Evolutionary conservation across 2,113 vertebrate species (phyloP), one percentile per base, ranked within the genome.

Genomic region (Thalassoma bifasciatum): DNA sequence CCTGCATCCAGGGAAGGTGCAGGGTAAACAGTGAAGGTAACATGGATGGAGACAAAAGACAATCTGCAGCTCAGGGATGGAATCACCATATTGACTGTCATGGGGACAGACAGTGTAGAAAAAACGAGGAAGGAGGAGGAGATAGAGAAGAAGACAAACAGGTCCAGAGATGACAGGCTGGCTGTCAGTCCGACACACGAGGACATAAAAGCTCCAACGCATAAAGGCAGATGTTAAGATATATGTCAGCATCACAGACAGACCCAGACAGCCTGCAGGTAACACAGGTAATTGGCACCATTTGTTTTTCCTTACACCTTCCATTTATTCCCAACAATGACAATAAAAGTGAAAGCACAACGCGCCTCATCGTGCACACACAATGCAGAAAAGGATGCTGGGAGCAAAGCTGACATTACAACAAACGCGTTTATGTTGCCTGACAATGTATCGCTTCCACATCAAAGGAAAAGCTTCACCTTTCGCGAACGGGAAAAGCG

Each of bases 391-490:
- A 69, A 56, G 46, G 58, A 40, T 49, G 74, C 82, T 70, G 34
- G 76, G 67, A 84, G 89, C 88, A 13, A 69, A 82, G 84, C 80
- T 79, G 79, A 86, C 87, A 73, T 79, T 68, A 86, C 77, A 86
- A 87, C 79, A 69, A 69, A 53, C 37, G 79, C 81, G 42, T 86
- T 85, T 77, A 73, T 62, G 72, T 77, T 58, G 77, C 86, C 77
- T 58, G 75, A 84, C 87, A 94, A 95, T 94, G 93, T 94, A 95
- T 95, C 94, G 93, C 95, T 92, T 91, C 89, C 93, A 96, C 96
- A 96, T 98, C 96, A 98, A 98, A 97, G 95, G 93, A 19, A n/a
- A 61, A 94, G 90, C 89, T 93, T 82, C 85, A 84, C 95, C 94
- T 96, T 83, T 94, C 93, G 60, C 68, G 94, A 94, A 44, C 95